Evolutionary conservation across 2,888 invertebrate species (phyloP).

Genomic region (Andrena hattorfiana): DNA sequence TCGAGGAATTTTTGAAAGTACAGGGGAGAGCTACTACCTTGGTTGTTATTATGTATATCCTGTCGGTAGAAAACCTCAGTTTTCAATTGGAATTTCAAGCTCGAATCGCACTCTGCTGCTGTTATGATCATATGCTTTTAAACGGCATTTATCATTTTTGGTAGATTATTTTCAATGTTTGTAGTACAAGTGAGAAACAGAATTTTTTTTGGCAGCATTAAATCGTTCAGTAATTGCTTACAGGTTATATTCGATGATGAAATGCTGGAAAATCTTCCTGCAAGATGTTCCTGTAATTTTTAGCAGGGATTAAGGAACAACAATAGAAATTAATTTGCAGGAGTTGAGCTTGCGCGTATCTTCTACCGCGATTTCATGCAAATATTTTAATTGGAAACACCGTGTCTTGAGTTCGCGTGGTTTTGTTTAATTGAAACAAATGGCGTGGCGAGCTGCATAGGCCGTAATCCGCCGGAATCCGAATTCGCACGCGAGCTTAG

Average conservation of each 20-base stretch:
- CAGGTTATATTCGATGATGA: not conserved
- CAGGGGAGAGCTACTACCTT: too few species aligned
- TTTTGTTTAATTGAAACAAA: constrained; percentile 26
- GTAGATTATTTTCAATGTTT: too few species aligned
- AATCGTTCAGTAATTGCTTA: not conserved
- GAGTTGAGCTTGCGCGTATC: not conserved
- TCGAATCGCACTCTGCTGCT: too few species aligned
- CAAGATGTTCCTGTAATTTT: not conserved
- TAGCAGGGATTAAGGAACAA: not conserved
- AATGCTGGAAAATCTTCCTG: not conserved
- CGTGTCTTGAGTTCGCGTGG: not conserved
- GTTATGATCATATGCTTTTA: too few species aligned
- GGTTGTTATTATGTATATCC: too few species aligned
- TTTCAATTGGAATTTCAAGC: too few species aligned
- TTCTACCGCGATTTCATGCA: not conserved
- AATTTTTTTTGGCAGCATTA: too few species aligned
- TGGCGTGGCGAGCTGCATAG: not conserved
- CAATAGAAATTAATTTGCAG: not conserved
- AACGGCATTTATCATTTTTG: too few species aligned
- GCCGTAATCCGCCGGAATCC: constrained; percentile 32
- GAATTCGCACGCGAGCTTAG: constrained; percentile 17
- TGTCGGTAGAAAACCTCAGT: too few species aligned
- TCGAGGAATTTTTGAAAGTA: too few species aligned
- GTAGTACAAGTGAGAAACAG: too few species aligned
- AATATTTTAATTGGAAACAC: constrained; percentile 20